Conservation (phyloP, 2,113 vertebrate genomes). For the Mobula hypostoma region DNA sequence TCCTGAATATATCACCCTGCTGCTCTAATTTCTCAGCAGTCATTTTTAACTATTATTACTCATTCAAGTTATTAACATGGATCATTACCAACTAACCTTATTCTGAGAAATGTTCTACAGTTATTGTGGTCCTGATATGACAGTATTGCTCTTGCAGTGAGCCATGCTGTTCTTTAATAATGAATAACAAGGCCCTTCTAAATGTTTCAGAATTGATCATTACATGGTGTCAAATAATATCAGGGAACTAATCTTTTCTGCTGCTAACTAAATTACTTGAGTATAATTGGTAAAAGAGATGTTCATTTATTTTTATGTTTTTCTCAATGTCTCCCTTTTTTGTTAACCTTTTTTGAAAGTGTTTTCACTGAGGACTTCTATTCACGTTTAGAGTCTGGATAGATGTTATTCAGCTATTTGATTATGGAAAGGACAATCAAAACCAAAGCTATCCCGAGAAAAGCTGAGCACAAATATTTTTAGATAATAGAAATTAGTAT, state of each 20-base stretch:
- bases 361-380: not conserved
- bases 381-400: not conserved
- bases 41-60: not conserved
- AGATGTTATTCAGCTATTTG: not conserved
- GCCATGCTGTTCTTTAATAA: not conserved
- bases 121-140: constrained; percentile 15
- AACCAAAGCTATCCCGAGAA: not conserved
- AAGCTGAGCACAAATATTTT: too few species aligned
- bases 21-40: not conserved
- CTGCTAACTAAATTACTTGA: not conserved
- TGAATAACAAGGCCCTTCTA: constrained; percentile 8
- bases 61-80: constrained; percentile 26
- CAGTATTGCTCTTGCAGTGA: not conserved
- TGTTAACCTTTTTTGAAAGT: not conserved
- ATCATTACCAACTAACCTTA: not conserved
- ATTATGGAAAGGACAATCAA: not conserved
- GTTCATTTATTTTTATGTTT: not conserved
- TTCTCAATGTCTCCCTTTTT: not conserved
- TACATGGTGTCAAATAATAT: not conserved
- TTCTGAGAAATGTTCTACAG: constrained; percentile 15
- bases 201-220: constrained; percentile 29
- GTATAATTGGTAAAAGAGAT: not conserved
- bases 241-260: not conserved
- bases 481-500: not conserved
- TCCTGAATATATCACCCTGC: not conserved